These are phyloP conservation scores for Tubiluchus corallicola DNA, from an alignment of 2,888 invertebrate genomes.

Conservation along the genomic window DNA sequence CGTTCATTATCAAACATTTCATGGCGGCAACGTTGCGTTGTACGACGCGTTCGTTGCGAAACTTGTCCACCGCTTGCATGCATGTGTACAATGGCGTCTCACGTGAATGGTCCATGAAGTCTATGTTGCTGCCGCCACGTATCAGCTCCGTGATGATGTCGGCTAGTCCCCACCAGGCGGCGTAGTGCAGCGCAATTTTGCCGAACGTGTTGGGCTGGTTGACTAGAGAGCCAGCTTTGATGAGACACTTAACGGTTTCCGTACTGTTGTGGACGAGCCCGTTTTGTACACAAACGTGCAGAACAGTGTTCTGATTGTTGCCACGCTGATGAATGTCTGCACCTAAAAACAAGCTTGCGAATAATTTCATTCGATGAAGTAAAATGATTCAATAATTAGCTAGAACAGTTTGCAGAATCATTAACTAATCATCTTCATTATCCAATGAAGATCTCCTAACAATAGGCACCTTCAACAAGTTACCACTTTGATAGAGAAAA, in stretches of 20 bases:
- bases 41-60: constrained; percentile 10
- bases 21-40: constrained; percentile 13
- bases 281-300: constrained; percentile 31
- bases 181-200: constrained; percentile 15
- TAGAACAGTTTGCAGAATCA: too few species aligned
- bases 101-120: constrained; percentile 10
- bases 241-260: constrained; percentile 13
- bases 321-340: constrained; percentile 28
- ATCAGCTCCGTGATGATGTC: constrained; percentile 14
- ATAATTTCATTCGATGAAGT: background rate
- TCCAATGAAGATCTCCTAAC: too few species aligned
- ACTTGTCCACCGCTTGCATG: constrained; percentile 10
- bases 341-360: constrained; percentile 17
- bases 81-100: constrained; percentile 13
- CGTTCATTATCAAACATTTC: constrained; percentile 20
- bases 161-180: constrained; percentile 14
- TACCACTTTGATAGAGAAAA: too few species aligned
- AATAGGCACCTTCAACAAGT: too few species aligned
- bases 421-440: too few species aligned
- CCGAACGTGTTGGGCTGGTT: constrained; percentile 14
- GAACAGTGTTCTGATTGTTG: constrained; percentile 27
- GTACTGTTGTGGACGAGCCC: constrained; percentile 25
- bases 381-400: too few species aligned
- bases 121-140: constrained; percentile 9
- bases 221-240: constrained; percentile 13